Evolutionary conservation across 1,140 invertebrate genomes (phyloP).

Genomic region (Spodoptera frugiperda): DNA sequence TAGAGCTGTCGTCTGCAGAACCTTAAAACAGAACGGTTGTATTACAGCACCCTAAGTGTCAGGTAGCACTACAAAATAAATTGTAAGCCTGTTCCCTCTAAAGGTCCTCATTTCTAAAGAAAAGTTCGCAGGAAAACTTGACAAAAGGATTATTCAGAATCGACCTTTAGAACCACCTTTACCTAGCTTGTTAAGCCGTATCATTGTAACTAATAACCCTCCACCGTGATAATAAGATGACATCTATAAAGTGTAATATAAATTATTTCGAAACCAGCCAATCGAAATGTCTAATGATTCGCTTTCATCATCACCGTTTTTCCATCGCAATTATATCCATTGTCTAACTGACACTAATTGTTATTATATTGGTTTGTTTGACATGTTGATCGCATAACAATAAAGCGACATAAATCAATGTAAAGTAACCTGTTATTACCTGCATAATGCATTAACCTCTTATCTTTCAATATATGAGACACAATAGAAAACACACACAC

Average conservation of each 20-base stretch:
- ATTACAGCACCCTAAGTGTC: background rate
- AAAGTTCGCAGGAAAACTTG: background rate
- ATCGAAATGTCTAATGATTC: background rate
- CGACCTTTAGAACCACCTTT: background rate
- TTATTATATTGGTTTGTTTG: background rate
- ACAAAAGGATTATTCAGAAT: background rate
- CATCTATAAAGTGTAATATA: background rate
- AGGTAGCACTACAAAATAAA: background rate
- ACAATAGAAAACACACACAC: too few relatives aligned
- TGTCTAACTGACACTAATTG: conserved; percentile 19
- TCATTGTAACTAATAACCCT: background rate
- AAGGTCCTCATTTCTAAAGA: background rate
- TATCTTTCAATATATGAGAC: too few relatives aligned
- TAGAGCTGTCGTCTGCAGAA: too few relatives aligned
- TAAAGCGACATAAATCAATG: conserved; percentile 8
- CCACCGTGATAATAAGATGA: background rate
- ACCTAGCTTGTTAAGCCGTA: background rate
- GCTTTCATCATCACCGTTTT: conserved; percentile 1
- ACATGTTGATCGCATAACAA: background rate
- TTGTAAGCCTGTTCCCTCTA: background rate
- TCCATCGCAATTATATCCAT: conserved; percentile 13
- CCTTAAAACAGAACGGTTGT: too few relatives aligned
- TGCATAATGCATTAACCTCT: background rate
- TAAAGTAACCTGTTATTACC: background rate
- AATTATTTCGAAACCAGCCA: background rate